Conservation (phyloP, 2,888 invertebrate genomes). For the Cataglyphis altisquamis region DNA sequence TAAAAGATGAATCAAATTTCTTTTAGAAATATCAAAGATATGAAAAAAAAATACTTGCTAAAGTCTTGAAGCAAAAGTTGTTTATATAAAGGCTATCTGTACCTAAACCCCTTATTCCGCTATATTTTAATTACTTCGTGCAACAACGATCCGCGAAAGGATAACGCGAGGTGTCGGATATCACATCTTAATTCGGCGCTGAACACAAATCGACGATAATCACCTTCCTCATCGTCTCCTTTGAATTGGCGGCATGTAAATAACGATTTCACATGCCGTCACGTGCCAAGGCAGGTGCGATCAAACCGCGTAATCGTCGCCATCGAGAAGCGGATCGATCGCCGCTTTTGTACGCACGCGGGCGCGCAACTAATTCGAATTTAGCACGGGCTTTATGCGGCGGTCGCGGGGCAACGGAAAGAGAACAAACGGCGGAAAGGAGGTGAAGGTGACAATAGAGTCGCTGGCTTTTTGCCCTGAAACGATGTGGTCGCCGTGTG, state of each 20-base stretch:
- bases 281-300: slow-evolving; percentile 33
- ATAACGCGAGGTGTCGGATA: not conserved
- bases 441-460: slow-evolving; percentile 54
- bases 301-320: slow-evolving; percentile 32
- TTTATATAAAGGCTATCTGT: not conserved
- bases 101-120: not conserved
- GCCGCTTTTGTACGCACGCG: slow-evolving; percentile 14
- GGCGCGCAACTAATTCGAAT: slow-evolving; percentile 34
- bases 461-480: slow-evolving; percentile 14
- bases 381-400: not conserved
- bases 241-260: slow-evolving; percentile 43
- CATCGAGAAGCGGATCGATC: slow-evolving; percentile 32
- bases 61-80: not conserved
- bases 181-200: slow-evolving; percentile 36
- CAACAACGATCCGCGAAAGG: not conserved
- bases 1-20: not conserved
- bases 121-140: not conserved
- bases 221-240: not conserved
- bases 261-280: slow-evolving; percentile 42
- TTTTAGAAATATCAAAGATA: not conserved
- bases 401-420: not conserved
- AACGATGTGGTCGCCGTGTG: slow-evolving; percentile 4
- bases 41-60: not conserved
- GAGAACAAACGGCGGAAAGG: slow-evolving; percentile 1
- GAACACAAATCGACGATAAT: slow-evolving; percentile 50